Percentiles rank a stretch among this genome's conserved stretches.
Evolutionary conservation across 2,888 invertebrate species (phyloP).

Genomic region (Lomographa bimaculata): DNA sequence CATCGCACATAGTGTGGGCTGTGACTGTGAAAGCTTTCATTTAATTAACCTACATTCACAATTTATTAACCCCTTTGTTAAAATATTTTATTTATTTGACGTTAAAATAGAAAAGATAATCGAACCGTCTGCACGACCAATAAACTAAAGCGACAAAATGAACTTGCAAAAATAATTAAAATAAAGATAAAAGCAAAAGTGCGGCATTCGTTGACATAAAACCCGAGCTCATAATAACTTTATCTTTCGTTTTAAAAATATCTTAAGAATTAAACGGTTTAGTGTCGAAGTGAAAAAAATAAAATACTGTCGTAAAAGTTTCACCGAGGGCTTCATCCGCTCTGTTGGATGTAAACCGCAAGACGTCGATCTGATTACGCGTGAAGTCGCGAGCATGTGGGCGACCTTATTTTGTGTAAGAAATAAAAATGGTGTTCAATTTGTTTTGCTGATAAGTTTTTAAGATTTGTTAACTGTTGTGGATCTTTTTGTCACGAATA

Average conservation of each 20-base stretch:
- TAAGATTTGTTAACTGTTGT: too few relatives aligned
- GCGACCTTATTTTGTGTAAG: constrained; percentile 19
- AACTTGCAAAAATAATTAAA: constrained; percentile 1
- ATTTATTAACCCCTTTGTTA: too few relatives aligned
- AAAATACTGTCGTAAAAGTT: too few relatives aligned
- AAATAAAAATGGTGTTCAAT: constrained; percentile 14
- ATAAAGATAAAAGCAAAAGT: constrained; percentile 13
- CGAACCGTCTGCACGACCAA: constrained; percentile 1
- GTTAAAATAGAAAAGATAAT: constrained; percentile 3
- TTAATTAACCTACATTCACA: too few relatives aligned
- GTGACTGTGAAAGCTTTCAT: too few relatives aligned
- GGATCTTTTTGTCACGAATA: too few relatives aligned
- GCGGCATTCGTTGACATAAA: constrained; percentile 7
- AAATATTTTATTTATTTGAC: too few relatives aligned
- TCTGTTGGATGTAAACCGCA: constrained; percentile 24
- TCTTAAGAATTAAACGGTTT: constrained; percentile 24
- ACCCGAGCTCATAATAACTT: constrained; percentile 17
- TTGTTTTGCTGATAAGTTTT: constrained; percentile 1
- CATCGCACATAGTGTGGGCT: too few relatives aligned
- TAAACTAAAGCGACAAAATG: constrained; percentile 9
- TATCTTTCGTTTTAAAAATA: constrained; percentile 23
- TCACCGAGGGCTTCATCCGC: constrained; percentile 21
- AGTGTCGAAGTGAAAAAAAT: constrained; percentile 12
- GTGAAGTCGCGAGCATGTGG: constrained; percentile 5
- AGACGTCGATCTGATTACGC: constrained; percentile 18